These are phyloP conservation scores for Drosophila colorata DNA, from an alignment of 2,888 invertebrate genomes.

Conservation along the genomic window DNA sequence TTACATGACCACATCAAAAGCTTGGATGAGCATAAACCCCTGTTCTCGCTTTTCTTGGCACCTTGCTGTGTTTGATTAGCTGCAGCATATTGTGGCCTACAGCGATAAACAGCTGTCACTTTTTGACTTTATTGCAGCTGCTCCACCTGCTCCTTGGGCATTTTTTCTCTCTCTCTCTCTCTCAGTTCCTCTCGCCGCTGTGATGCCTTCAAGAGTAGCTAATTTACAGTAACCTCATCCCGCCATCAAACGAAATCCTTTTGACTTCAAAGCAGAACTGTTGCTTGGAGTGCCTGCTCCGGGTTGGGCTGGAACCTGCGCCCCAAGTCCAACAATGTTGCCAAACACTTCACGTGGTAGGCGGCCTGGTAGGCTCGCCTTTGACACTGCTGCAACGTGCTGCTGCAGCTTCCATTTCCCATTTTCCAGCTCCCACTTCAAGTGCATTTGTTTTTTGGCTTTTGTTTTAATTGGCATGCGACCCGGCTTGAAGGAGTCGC, in stretches of 20 bases:
- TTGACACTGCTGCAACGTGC: constrained; percentile 75
- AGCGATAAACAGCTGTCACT: constrained; percentile 38
- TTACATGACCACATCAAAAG: too few relatives aligned
- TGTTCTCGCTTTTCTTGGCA: background rate
- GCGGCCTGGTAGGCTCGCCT: constrained; percentile 62
- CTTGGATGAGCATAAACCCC: too few relatives aligned
- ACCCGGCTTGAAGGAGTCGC: constrained; percentile 63
- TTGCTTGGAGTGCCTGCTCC: constrained; percentile 67
- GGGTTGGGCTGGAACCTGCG: background rate
- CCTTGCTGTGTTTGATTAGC: constrained; percentile 39
- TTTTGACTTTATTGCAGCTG: constrained; percentile 36
- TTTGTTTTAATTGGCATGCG: constrained; percentile 81
- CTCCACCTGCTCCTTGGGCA: constrained; percentile 23
- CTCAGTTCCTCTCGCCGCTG: background rate
- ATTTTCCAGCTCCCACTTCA: constrained; percentile 39
- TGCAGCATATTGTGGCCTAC: constrained; percentile 27
- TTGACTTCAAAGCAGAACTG: constrained; percentile 79
- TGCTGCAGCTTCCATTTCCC: constrained; percentile 4
- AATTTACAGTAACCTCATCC: constrained; percentile 62
- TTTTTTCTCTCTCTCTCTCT: background rate
- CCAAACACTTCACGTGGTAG: constrained; percentile 76
- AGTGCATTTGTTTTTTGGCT: constrained; percentile 80
- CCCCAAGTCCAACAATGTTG: constrained; percentile 54
- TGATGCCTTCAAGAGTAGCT: constrained; percentile 52
- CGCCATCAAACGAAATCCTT: constrained; percentile 50